Base-by-base conservation (phyloP, 2,797 vertebrate species). In the Alcedo quadribrachys region DNA sequence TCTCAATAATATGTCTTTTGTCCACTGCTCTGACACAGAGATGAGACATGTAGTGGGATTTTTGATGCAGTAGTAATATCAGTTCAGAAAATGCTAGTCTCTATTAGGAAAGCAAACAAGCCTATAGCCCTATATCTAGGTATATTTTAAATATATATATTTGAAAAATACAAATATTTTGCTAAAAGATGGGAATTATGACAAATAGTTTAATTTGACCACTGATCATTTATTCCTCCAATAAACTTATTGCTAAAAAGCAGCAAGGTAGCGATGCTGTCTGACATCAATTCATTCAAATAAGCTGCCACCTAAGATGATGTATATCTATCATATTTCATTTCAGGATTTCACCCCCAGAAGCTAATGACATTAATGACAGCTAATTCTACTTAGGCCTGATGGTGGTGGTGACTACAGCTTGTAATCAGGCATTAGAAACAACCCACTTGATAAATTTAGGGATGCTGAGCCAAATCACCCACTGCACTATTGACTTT, bases 331-430 rank as follows among this genome's bases (percentile, higher is more conserved):
- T 83, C 75, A 40, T 82, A 75, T 50, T 82, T 90, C 48, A 55
- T 65, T 62, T 71, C 27, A 54, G 60, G 35, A 71, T 37, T 82
- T 92, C 28, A 69, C 28, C 63, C 18, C 35, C 18, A 46, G 81
- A 33, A 82, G 69, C 67, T 89, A 57, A 80, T 70, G 90, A 81
- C 1, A 0, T 70, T 95, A 92, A 85, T 70, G 78, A 85, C 6
- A 37, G 74, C 85, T 94, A 89, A 94, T 94, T 92, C 81, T 81
- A 28, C 75, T 85, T 27, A 32, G 65, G 24, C 51, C 65, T 82
- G 90, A 76, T 89, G 90, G 37, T 80, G 48, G 48, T 70, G 35
- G 35, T 50, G 88, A 65, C 93, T 95, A 18, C 51, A 77, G 75
- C 75, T 90, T 86, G 78, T 91, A 86, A 84, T 84, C n/a, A 33